Conservation (phyloP, 1,140 invertebrate species). For the Neodiprion pinetum region DNA sequence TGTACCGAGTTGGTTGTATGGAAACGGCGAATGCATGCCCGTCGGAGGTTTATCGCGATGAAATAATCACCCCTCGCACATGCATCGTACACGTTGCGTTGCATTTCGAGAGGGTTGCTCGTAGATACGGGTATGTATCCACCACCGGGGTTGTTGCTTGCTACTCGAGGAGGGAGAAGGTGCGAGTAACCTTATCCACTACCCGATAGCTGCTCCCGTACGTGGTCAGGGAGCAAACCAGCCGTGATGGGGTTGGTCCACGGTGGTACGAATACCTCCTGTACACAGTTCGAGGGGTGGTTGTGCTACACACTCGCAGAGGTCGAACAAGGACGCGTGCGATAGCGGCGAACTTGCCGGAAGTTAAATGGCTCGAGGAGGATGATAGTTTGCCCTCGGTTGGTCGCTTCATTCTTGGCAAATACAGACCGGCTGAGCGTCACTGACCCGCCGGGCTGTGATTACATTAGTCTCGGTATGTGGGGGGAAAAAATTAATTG, state of each 20-base stretch:
- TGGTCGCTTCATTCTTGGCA: background rate
- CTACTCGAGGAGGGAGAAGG: background rate
- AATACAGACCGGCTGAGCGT: background rate
- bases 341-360: background rate
- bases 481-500: too few relatives aligned
- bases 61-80: background rate
- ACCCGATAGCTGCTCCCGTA: background rate
- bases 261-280: background rate
- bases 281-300: background rate
- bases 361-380: background rate
- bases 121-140: too few relatives aligned
- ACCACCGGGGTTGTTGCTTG: background rate
- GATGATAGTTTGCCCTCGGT: background rate
- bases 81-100: too few relatives aligned
- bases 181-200: background rate
- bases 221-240: slow-evolving; percentile 4
- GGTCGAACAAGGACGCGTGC: background rate
- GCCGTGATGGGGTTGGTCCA: background rate
- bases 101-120: too few relatives aligned
- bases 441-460: too few relatives aligned
- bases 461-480: too few relatives aligned
- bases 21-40: too few relatives aligned
- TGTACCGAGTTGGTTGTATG: too few relatives aligned
- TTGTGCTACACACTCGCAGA: background rate
- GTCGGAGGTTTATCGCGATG: background rate